Percentiles rank a stretch among this genome's conserved stretches.
These are phyloP conservation scores for Caenorhabditis drosophilae DNA, from an alignment of 2,888 invertebrate genomes.

Conservation along the genomic window DNA sequence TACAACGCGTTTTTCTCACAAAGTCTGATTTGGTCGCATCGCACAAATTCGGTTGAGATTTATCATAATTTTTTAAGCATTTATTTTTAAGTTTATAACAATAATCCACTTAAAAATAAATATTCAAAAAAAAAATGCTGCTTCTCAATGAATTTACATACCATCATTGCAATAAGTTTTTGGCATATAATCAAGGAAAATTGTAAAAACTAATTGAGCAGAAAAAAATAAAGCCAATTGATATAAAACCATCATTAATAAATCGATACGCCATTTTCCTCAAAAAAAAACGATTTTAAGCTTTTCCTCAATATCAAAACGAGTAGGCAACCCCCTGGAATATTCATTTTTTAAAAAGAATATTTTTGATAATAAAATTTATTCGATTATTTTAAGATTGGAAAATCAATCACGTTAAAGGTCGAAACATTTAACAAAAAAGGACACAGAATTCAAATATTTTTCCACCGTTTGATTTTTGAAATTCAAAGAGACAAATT, in stretches of 20 bases:
- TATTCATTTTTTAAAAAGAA: neutral
- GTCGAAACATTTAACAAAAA: neutral
- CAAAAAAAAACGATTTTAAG: neutral
- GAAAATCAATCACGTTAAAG: neutral
- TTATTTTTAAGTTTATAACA: constrained; percentile 27
- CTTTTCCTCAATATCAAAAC: neutral
- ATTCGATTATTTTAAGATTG: neutral
- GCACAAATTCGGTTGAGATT: constrained; percentile 11
- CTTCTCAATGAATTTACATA: neutral
- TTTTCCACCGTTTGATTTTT: neutral
- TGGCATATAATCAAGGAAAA: constrained; percentile 35
- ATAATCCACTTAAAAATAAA: constrained; percentile 8
- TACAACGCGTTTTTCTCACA: too few relatives aligned
- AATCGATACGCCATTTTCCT: constrained; percentile 32
- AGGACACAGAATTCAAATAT: neutral
- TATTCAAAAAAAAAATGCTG: neutral
- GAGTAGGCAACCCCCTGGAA: neutral
- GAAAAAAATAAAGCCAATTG: constrained; percentile 34
- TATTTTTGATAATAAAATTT: neutral
- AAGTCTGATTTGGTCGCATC: too few relatives aligned
- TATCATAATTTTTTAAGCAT: constrained; percentile 22
- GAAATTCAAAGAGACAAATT: neutral
- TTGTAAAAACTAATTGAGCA: constrained; percentile 29
- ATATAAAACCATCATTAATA: constrained; percentile 21
- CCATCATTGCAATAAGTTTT: constrained; percentile 22